A percentile compares a stretch with the other conserved stretches of the same genome.
Evolutionary conservation across 2,888 invertebrate species (phyloP).

Genomic region (Enchytraeus crypticus): DNA sequence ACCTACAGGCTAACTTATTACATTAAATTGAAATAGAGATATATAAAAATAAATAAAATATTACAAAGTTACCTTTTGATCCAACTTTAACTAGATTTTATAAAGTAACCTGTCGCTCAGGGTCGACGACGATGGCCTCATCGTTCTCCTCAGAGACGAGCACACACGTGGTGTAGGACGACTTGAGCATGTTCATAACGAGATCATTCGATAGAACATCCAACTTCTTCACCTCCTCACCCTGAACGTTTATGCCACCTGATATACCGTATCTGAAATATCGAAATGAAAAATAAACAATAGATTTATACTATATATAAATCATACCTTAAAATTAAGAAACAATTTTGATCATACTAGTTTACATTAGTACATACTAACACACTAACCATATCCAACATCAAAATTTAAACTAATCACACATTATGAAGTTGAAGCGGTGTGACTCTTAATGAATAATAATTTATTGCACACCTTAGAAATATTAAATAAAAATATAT

Average conservation of each 20-base stretch:
- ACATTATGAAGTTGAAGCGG: too few species aligned
- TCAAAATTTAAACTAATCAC: too few species aligned
- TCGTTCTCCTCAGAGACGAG: constrained; percentile 94
- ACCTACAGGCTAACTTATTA: too few species aligned
- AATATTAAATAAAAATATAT: too few species aligned
- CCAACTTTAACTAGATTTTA: too few species aligned
- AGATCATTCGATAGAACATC: constrained; percentile 92
- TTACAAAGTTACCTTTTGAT: too few species aligned
- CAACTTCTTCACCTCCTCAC: constrained; percentile 64
- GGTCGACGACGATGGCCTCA: constrained; percentile 76
- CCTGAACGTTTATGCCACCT: constrained; percentile 15
- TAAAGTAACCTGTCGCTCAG: constrained; percentile 65
- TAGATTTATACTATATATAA: background rate
- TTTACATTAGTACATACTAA: background rate
- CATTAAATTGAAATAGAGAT: too few species aligned
- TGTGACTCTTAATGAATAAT: too few species aligned
- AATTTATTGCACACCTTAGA: too few species aligned
- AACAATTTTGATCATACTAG: background rate
- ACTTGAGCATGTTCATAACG: constrained; percentile 90
- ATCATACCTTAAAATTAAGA: background rate
- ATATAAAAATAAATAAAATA: too few species aligned
- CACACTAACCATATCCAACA: background rate
- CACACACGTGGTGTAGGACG: constrained; percentile 82
- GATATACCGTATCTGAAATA: constrained; percentile 18
- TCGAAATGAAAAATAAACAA: background rate